Evolutionary conservation across 2,888 invertebrate species (phyloP).

Genomic region (Craniophora ligustri): DNA sequence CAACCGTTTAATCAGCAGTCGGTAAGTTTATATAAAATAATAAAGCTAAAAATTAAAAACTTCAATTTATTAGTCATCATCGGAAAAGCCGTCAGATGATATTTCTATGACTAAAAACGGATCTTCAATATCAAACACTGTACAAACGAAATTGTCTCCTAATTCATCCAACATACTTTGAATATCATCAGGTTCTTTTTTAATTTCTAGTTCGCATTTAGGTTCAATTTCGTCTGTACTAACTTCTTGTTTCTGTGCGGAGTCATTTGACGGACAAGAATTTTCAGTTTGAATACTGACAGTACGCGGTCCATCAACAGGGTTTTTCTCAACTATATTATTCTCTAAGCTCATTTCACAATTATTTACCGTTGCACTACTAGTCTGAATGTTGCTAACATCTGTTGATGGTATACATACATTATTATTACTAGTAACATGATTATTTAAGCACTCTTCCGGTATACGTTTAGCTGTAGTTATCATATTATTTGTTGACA

Average conservation of each 20-base stretch:
- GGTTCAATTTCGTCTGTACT: slow-evolving; percentile 1
- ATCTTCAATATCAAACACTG: slow-evolving; percentile 69
- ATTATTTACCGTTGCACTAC: background rate
- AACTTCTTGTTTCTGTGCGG: slow-evolving; percentile 1
- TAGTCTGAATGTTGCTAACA: background rate
- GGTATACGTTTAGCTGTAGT: background rate
- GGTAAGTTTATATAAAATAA: background rate
- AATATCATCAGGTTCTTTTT: slow-evolving; percentile 36
- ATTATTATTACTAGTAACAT: background rate
- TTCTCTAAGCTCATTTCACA: background rate
- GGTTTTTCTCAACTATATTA: too few relatives aligned
- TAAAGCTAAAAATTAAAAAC: background rate
- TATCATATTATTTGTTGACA: background rate
- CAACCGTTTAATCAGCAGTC: too few relatives aligned
- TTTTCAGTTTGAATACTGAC: background rate
- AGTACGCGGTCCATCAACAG: background rate
- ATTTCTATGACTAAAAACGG: slow-evolving; percentile 74
- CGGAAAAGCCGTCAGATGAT: slow-evolving; percentile 66
- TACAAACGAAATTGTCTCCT: slow-evolving; percentile 61
- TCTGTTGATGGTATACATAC: background rate
- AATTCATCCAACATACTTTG: slow-evolving; percentile 58
- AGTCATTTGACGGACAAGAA: background rate
- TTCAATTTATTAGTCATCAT: slow-evolving; percentile 60
- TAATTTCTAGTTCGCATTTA: background rate
- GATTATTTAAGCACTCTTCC: background rate